A percentile compares a stretch with the other conserved stretches of the same genome.
Evolutionary conservation across 2,797 vertebrate genomes (phyloP).

Genomic region (Balearica regulorum): DNA sequence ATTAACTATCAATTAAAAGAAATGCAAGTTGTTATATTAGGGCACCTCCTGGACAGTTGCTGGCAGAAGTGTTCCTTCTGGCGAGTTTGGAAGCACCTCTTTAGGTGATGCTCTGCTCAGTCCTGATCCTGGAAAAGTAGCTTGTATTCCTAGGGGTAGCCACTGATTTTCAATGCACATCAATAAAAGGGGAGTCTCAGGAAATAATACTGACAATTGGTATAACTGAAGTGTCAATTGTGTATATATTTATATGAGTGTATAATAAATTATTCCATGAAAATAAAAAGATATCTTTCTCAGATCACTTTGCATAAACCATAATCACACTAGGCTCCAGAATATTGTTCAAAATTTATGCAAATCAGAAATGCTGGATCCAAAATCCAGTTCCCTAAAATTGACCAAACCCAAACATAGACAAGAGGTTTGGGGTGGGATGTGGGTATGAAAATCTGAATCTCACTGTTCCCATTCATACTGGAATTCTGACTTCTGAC

Average conservation of each 20-base stretch:
- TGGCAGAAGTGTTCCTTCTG: neutral
- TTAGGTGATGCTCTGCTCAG: neutral
- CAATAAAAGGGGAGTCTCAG: neutral
- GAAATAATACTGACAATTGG: neutral
- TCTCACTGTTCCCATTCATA: neutral
- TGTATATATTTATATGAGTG: neutral
- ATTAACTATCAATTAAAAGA: neutral
- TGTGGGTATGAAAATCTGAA: neutral
- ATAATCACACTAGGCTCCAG: neutral
- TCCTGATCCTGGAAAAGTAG: neutral
- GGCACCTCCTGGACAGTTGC: neutral
- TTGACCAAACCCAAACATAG: neutral
- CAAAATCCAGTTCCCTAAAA: neutral
- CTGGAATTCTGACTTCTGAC: neutral
- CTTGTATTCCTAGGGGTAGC: neutral
- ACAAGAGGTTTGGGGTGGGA: neutral
- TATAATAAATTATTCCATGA: neutral
- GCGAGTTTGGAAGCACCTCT: neutral
- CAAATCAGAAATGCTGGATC: neutral
- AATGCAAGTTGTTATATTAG: neutral
- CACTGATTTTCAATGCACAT: neutral
- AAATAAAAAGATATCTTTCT: neutral
- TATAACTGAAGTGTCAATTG: neutral
- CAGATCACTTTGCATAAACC: neutral
- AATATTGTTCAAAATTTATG: neutral